These are phyloP conservation scores for Leptatherina wallacei DNA, from an alignment of 2,797 vertebrate species.

Conservation along the genomic window DNA sequence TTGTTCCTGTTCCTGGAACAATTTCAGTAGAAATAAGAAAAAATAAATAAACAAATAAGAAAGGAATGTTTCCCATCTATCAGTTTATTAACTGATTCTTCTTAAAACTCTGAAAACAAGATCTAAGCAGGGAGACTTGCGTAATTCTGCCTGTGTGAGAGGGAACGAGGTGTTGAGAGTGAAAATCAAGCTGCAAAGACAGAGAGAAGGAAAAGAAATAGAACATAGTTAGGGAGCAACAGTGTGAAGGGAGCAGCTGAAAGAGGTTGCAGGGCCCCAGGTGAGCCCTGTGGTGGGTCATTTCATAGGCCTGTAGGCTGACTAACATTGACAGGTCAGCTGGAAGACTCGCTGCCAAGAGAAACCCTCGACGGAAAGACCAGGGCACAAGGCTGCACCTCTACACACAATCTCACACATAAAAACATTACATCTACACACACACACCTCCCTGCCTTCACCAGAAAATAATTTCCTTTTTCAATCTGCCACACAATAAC, in stretches of 20 bases:
- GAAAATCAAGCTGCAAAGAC: constrained; percentile 44
- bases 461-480: constrained; percentile 74
- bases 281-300: constrained; percentile 65
- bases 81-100: constrained; percentile 45
- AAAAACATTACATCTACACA: constrained; percentile 14
- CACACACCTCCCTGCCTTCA: constrained; percentile 24
- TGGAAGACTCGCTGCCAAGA: constrained; percentile 69
- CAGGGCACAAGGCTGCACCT: constrained; percentile 11
- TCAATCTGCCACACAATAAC: constrained; percentile 72
- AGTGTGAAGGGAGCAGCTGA: constrained; percentile 40
- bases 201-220: constrained; percentile 9
- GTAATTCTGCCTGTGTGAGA: constrained; percentile 20
- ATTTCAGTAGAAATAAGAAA: constrained; percentile 26
- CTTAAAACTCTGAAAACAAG: constrained; percentile 47
- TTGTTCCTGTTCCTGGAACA: constrained; percentile 39
- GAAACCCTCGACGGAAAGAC: constrained; percentile 49
- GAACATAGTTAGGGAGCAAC: constrained; percentile 30
- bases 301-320: constrained; percentile 68
- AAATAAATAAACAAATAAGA: not conserved
- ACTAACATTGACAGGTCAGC: constrained; percentile 74
- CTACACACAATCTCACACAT: constrained; percentile 15
- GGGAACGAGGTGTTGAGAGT: constrained; percentile 33
- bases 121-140: constrained; percentile 52
- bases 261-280: constrained; percentile 47
- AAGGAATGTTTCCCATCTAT: constrained; percentile 20